Percentiles rank a stretch among this genome's conserved stretches.
Conservation (phyloP, 2,797 vertebrate species). For the Sebastolobus altivelis region DNA sequence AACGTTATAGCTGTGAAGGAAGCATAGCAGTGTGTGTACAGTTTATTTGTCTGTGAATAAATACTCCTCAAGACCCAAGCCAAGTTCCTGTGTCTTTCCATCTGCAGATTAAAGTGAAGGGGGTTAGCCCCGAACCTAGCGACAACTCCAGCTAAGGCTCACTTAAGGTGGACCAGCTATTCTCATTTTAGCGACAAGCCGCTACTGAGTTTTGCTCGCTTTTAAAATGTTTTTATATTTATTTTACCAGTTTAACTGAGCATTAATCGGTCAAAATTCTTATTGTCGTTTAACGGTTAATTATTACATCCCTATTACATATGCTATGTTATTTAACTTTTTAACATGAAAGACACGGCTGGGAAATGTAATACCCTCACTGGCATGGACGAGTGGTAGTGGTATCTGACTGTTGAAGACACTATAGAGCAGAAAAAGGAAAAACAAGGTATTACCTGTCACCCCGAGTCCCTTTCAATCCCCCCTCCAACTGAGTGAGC, state of each 20-base stretch:
- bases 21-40: not conserved
- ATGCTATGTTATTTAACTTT: not conserved
- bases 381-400: slow-evolving; percentile 5
- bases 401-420: not conserved
- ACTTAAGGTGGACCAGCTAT: not conserved
- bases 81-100: no score
- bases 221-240: no score
- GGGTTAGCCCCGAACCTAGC: no score
- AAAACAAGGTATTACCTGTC: slow-evolving; percentile 80
- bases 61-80: not conserved
- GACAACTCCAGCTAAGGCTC: no score
- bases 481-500: slow-evolving; percentile 90
- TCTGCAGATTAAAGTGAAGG: no score
- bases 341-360: not conserved
- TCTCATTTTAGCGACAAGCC: not conserved
- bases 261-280: no score
- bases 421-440: not conserved
- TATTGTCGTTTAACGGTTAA: no score
- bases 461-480: slow-evolving; percentile 82
- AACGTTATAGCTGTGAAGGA: not conserved
- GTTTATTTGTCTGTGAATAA: not conserved
- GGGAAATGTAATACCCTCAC: not conserved
- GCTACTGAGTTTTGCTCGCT: no score
- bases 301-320: not conserved
- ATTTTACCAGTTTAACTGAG: no score